Percentiles rank a stretch among this genome's conserved stretches.
These are phyloP conservation scores for Apamea anceps DNA, from an alignment of 2,888 invertebrate species.

Conservation along the genomic window DNA sequence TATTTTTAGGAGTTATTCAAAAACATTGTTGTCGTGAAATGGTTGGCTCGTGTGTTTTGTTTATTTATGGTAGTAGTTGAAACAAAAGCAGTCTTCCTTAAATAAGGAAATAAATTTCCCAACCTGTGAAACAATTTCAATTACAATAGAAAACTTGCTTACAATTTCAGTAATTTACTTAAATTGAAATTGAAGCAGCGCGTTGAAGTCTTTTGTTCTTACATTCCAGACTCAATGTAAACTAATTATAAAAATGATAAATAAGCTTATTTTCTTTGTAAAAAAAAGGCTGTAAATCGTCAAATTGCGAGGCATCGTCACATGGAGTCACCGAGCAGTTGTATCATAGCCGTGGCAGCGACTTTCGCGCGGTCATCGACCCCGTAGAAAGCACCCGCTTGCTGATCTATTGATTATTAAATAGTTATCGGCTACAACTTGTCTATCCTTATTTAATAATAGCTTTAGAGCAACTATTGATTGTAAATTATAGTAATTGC, in stretches of 20 bases:
- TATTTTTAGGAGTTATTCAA: background rate
- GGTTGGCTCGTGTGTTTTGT: no score
- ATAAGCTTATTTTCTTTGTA: slow-evolving; percentile 14
- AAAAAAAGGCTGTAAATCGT: slow-evolving; percentile 31
- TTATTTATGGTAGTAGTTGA: background rate
- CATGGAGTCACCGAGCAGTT: slow-evolving; percentile 59
- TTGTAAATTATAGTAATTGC: background rate
- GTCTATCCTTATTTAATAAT: slow-evolving; percentile 53
- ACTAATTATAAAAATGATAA: background rate
- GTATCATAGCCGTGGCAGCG: slow-evolving; percentile 65
- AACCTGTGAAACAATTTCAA: background rate
- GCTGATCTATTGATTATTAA: slow-evolving; percentile 64
- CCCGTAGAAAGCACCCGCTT: slow-evolving; percentile 75
- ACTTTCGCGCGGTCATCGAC: slow-evolving; percentile 78
- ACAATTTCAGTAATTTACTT: background rate
- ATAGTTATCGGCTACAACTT: slow-evolving; percentile 54
- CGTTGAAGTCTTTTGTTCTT: slow-evolving; percentile 61
- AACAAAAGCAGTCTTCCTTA: background rate
- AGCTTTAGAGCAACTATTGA: slow-evolving; percentile 1
- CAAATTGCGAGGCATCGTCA: slow-evolving; percentile 48
- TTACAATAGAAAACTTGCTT: slow-evolving; percentile 1
- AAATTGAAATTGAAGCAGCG: slow-evolving; percentile 22
- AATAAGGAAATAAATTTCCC: background rate
- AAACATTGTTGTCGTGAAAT: background rate
- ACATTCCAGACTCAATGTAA: background rate